These are phyloP conservation scores for Oryctolagus cuniculus DNA, from an alignment of 2,113 vertebrate genomes.

Conservation along the genomic window DNA sequence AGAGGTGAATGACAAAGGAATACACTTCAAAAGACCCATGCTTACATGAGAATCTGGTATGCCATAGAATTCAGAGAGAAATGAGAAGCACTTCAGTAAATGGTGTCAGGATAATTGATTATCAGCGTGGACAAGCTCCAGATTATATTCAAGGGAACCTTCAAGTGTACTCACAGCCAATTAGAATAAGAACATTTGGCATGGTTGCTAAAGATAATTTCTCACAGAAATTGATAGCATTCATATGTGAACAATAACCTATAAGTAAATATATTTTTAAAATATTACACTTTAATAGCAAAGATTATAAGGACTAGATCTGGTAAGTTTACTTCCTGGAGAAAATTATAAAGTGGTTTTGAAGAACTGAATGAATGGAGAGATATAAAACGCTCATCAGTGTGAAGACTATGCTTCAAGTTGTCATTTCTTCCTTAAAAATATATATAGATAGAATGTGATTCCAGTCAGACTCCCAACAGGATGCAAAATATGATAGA, in stretches of 20 bases:
- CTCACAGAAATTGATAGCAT: conserved; percentile 17
- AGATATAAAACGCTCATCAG: neutral
- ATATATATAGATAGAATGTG: neutral
- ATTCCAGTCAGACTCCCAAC: neutral
- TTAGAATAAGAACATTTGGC: conserved; percentile 25
- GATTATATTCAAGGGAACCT: conserved; percentile 18
- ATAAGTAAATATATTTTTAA: neutral
- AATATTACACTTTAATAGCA: conserved; percentile 30
- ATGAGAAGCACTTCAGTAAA: conserved; percentile 33
- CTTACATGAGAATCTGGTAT: neutral
- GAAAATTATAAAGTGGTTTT: conserved; percentile 37
- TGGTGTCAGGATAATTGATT: conserved; percentile 30
- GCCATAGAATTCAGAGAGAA: conserved; percentile 6
- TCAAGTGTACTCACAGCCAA: neutral
- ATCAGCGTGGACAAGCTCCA: conserved; percentile 16
- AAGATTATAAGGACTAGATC: neutral
- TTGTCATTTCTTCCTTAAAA: neutral
- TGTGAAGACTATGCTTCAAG: neutral
- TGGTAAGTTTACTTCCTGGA: neutral
- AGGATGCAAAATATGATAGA: neutral
- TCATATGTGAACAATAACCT: neutral
- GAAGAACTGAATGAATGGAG: neutral
- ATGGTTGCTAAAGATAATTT: conserved; percentile 4
- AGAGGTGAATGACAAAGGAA: neutral
- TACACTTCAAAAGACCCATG: neutral